These are phyloP conservation scores for Adelosebastes latens DNA, from an alignment of 2,797 vertebrate species.

Conservation along the genomic window DNA sequence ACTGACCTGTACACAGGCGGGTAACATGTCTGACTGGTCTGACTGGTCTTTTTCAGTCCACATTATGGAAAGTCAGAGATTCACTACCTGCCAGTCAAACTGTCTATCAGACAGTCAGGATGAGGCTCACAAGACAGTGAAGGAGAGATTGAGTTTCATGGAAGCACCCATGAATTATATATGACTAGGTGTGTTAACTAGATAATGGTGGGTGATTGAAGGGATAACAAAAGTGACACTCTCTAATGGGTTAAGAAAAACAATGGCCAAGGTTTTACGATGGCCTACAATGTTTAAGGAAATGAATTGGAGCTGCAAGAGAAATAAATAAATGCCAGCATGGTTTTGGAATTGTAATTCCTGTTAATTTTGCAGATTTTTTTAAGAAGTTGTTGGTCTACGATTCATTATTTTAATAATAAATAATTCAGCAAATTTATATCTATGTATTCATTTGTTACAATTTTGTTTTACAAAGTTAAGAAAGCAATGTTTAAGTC, in stretches of 20 bases:
- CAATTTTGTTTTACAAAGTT: too few species aligned
- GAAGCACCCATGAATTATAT: constrained; percentile 67
- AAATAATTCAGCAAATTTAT: too few species aligned
- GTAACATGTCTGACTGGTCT: background rate
- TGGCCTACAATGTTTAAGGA: background rate
- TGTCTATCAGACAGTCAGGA: constrained; percentile 14
- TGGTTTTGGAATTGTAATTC: too few species aligned
- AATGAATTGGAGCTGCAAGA: background rate
- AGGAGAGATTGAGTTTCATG: constrained; percentile 66
- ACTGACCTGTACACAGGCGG: background rate
- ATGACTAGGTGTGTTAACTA: constrained; percentile 53
- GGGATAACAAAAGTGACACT: constrained; percentile 14
- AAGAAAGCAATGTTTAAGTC: too few species aligned
- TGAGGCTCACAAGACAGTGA: constrained; percentile 36
- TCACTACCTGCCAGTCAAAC: constrained; percentile 33
- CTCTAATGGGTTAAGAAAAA: background rate
- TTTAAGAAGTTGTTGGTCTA: too few species aligned
- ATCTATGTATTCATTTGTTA: too few species aligned
- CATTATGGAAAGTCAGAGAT: constrained; percentile 35
- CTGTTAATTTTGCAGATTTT: too few species aligned
- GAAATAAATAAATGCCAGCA: background rate
- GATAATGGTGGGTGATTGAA: constrained; percentile 43
- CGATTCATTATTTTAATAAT: too few species aligned
- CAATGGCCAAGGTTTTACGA: background rate
- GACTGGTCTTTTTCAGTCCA: background rate